A percentile compares a stretch with the other conserved stretches of the same genome.
Evolutionary conservation across 2,113 vertebrate species (phyloP).

Genomic region (Coryphaenoides rupestris): DNA sequence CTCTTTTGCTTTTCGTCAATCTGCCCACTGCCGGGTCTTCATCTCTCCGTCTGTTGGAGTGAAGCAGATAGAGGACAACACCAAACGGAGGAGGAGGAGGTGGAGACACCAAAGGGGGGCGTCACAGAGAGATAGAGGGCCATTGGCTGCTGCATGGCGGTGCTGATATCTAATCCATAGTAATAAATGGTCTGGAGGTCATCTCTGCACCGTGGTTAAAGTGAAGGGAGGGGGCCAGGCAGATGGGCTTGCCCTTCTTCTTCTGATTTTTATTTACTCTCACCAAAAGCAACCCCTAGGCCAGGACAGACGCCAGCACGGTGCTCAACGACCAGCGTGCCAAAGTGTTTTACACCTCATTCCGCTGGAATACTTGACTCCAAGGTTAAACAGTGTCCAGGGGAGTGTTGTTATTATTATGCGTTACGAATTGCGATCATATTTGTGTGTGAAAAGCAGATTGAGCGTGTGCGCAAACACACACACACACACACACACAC

Average conservation of each 20-base stretch:
- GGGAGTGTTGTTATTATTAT: slow-evolving; percentile 16
- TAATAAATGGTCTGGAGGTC: slow-evolving; percentile 48
- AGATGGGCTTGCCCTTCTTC: too few relatives aligned
- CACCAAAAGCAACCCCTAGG: too few relatives aligned
- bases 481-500: background rate
- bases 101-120: too few relatives aligned
- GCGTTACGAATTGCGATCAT: too few relatives aligned
- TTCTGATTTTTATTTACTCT: too few relatives aligned
- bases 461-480: too few relatives aligned
- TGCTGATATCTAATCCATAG: slow-evolving; percentile 45
- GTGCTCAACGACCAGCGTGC: too few relatives aligned
- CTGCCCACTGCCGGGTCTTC: background rate
- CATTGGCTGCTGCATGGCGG: slow-evolving; percentile 26
- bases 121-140: background rate
- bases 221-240: slow-evolving; percentile 7
- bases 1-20: background rate
- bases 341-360: too few relatives aligned
- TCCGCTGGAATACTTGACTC: background rate
- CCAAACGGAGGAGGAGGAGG: background rate
- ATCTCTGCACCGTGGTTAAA: slow-evolving; percentile 18
- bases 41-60: background rate
- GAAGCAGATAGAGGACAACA: background rate
- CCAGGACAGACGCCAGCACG: too few relatives aligned
- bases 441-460: too few relatives aligned
- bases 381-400: slow-evolving; percentile 22